phyloP scores from a whole-genome alignment of 1,140 invertebrate species.

The Cherax quadricarinatus region DNA sequence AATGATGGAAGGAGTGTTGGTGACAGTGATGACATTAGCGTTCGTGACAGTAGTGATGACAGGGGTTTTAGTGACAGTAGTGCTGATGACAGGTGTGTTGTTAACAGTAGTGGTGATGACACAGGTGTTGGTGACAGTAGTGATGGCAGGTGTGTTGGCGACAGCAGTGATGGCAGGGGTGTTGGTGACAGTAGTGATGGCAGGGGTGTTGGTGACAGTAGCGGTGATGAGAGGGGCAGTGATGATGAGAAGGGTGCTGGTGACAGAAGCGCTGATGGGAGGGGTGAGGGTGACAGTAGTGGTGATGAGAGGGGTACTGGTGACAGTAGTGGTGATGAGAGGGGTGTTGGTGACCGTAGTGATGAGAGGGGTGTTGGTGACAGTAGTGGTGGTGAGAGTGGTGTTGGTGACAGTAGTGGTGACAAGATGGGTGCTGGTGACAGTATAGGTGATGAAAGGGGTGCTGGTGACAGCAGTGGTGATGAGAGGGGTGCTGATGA shows the following conservation, averaged over 20 bases:
- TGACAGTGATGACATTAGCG: not conserved
- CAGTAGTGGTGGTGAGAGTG: too few species aligned
- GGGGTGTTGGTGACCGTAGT: too few species aligned
- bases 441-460: not conserved
- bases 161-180: not conserved
- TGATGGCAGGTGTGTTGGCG: not conserved
- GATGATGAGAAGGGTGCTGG: too few species aligned
- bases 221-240: not conserved
- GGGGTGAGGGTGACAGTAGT: too few species aligned
- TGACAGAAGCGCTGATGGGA: too few species aligned
- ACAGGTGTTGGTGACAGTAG: not conserved
- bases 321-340: too few species aligned
- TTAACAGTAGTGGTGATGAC: not conserved
- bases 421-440: too few species aligned
- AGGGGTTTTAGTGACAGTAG: not conserved
- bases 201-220: not conserved
- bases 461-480: too few species aligned
- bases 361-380: too few species aligned
- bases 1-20: not conserved
- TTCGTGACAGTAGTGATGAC: not conserved
- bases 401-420: too few species aligned
- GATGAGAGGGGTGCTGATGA: too few species aligned
- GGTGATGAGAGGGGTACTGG: too few species aligned
- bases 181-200: not conserved
- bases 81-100: not conserved